These are phyloP conservation scores for Metridium senile DNA, from an alignment of 92 coral and sea anemone genomes.

Conservation along the genomic window DNA sequence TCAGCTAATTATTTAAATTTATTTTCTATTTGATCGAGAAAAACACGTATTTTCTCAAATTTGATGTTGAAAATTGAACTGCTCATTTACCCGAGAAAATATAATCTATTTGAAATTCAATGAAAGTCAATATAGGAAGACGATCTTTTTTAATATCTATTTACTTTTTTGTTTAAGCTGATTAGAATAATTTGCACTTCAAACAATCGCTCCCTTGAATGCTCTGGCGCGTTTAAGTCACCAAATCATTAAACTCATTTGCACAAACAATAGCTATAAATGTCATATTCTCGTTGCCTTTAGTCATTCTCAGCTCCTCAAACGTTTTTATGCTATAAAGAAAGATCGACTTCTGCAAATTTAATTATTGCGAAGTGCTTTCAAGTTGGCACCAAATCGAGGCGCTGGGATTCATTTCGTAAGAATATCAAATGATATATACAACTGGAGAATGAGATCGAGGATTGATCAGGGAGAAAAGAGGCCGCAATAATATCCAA, in stretches of 20 bases:
- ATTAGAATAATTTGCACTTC: not conserved
- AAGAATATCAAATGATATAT: slow-evolving; percentile 56
- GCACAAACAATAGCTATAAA: not conserved
- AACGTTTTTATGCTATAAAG: too few relatives aligned
- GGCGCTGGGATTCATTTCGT: slow-evolving; percentile 46
- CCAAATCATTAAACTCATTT: not conserved
- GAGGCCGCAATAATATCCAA: not conserved
- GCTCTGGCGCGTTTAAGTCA: not conserved
- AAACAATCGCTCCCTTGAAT: not conserved
- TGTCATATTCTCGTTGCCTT: too few relatives aligned
- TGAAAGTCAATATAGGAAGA: too few relatives aligned
- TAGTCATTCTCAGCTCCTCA: too few relatives aligned
- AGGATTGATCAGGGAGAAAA: not conserved
- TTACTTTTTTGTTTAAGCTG: too few relatives aligned
- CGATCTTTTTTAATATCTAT: too few relatives aligned
- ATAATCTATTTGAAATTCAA: too few relatives aligned
- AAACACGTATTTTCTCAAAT: too few relatives aligned
- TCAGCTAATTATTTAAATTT: too few relatives aligned
- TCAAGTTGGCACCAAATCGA: slow-evolving; percentile 37
- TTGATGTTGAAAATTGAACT: too few relatives aligned
- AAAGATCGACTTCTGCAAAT: not conserved
- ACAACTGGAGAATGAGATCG: not conserved
- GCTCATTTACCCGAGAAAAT: too few relatives aligned
- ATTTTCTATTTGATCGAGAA: too few relatives aligned
- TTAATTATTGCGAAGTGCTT: not conserved